Evolutionary conservation across 2,797 vertebrate genomes (phyloP).

Genomic region (Lophotriccus pileatus): DNA sequence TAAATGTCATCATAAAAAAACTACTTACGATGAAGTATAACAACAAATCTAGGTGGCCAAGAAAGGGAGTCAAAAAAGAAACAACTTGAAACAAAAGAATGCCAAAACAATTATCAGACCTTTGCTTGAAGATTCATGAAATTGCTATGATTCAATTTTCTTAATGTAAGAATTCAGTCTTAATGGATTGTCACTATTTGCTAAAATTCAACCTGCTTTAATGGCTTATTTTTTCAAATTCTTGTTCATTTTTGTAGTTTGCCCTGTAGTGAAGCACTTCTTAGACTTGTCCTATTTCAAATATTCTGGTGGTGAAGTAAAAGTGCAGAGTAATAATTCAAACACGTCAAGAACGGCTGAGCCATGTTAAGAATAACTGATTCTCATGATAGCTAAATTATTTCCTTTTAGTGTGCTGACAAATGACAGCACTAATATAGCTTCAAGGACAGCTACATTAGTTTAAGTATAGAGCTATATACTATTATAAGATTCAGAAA

Average conservation of each 20-base stretch:
- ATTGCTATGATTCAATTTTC: not conserved
- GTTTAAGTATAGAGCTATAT: not conserved
- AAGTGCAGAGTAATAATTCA: not conserved
- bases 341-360: not conserved
- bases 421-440: not conserved
- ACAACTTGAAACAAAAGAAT: not conserved
- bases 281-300: not conserved
- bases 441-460: not conserved
- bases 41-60: not conserved
- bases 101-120: not conserved
- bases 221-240: not conserved
- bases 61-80: not conserved
- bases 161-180: not conserved
- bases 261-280: not conserved
- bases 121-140: not conserved
- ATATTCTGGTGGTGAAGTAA: not conserved
- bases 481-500: not conserved
- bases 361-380: not conserved
- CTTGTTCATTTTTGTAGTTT: not conserved
- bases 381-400: not conserved
- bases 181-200: not conserved
- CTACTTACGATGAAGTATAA: not conserved
- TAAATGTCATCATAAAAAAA: not conserved
- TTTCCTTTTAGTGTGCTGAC: not conserved
- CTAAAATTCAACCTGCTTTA: not conserved